Evolutionary conservation across 1,140 invertebrate genomes (phyloP), one percentile per base, ranked within the genome.

Genomic region (Cecropterus lyciades): DNA sequence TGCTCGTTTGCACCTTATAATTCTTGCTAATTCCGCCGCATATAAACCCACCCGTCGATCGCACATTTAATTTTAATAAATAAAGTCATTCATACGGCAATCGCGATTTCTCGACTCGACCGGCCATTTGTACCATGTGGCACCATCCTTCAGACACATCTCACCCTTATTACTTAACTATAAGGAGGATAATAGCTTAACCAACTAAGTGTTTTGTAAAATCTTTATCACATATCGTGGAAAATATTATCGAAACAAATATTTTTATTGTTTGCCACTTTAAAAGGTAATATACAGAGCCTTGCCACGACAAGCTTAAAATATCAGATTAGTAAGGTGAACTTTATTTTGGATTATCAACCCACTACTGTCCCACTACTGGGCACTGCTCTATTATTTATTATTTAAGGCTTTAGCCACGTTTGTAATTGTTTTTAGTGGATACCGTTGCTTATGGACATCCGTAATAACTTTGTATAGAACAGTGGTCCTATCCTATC

Each of bases 11-110:
- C n/a, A n/a, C n/a, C n/a, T n/a, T n/a, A n/a, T n/a, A n/a, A n/a
- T n/a, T 33, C 30, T 33, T 6, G 30, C 9, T 8, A 33, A 33
- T 6, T 33, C 5, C 30, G 10, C 45, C 20, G 24, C 72, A 75
- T 82, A 69, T 76, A 57, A 69, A 46, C 70, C 68, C 40, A 53
- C 42, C 60, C 57, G 69, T 59, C 74, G 57, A 59, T 74, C 57
- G 67, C 69, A 65, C 74, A 71, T 78, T 78, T 78, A 83, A 83
- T 81, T 82, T 81, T 78, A 85, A 85, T 83, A 85, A 85, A 85
- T 85, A 83, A 81, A 85, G 77, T 77, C 77, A 82, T 85, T 81
- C 77, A 65, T 64, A 69, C 71, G 57, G 73, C 77, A 77, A 85
- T 80, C 79, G 77, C 79, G 75, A 79, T 75, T 75, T 73, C 76